Evolutionary conservation across 2,113 vertebrate species (phyloP).

Genomic region (Suncus etruscus): DNA sequence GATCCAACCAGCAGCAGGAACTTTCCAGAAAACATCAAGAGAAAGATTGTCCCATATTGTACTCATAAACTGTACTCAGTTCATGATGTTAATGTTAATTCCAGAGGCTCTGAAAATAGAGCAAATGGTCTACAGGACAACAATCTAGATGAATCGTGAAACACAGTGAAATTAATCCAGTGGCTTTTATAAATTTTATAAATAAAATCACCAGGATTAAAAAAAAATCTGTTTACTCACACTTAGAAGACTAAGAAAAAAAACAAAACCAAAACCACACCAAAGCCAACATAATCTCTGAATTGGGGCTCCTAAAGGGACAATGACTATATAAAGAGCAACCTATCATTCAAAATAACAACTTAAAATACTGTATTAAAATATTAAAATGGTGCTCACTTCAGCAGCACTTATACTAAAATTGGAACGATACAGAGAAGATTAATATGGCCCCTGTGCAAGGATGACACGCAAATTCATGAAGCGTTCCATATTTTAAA

Average conservation of each 20-base stretch:
- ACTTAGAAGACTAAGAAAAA: slow-evolving; percentile 26
- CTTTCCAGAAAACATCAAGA: slow-evolving; percentile 35
- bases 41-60: background rate
- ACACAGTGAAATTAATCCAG: slow-evolving; percentile 24
- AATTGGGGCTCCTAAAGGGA: slow-evolving; percentile 29
- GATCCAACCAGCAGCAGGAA: slow-evolving; percentile 50
- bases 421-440: no score
- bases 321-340: slow-evolving; percentile 79
- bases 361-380: slow-evolving; percentile 77
- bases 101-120: slow-evolving; percentile 40
- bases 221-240: background rate
- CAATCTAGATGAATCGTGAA: background rate
- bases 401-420: no score
- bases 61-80: background rate
- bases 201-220: background rate
- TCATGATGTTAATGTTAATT: background rate
- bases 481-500: no score
- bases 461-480: no score
- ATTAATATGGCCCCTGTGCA: no score
- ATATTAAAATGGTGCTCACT: slow-evolving; percentile 37
- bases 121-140: background rate
- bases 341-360: slow-evolving; percentile 80
- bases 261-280: background rate
- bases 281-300: slow-evolving; percentile 9
- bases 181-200: slow-evolving; percentile 35